Evolutionary conservation across 2,888 invertebrate species (phyloP).

Genomic region (Catotricha subobsoleta): DNA sequence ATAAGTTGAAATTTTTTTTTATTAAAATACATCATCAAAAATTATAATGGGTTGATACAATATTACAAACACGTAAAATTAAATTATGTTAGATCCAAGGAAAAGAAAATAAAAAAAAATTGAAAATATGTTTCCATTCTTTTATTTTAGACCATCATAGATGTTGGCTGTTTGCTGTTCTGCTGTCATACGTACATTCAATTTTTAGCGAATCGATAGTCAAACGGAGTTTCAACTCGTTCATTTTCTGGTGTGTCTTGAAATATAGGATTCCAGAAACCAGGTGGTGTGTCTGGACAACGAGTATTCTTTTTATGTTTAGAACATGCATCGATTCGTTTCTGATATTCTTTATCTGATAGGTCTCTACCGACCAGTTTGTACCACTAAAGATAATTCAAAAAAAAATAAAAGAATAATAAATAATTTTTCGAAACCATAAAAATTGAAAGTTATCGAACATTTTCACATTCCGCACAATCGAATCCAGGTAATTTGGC

Average conservation of each 20-base stretch:
- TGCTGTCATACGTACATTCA: too few species aligned
- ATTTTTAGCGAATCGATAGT: neutral
- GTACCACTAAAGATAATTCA: neutral
- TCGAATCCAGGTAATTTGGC: neutral
- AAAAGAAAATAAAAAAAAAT: too few species aligned
- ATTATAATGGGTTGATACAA: too few species aligned
- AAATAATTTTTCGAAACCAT: neutral
- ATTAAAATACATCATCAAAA: too few species aligned
- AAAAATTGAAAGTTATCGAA: neutral
- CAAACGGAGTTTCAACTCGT: neutral
- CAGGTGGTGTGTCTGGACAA: neutral
- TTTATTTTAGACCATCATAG: too few species aligned
- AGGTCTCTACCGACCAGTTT: neutral
- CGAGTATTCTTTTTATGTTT: neutral
- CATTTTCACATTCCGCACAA: neutral
- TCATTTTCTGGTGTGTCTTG: neutral
- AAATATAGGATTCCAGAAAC: slow-evolving; percentile 2
- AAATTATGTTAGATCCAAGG: too few species aligned
- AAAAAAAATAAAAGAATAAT: neutral
- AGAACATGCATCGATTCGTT: neutral
- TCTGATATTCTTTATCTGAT: neutral
- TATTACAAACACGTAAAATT: too few species aligned
- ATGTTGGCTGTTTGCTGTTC: too few species aligned
- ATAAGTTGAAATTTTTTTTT: too few species aligned
- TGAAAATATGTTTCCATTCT: too few species aligned